Conservation (phyloP, 92 coral and sea anemone species). For the Chrysogorgia sp. region DNA sequence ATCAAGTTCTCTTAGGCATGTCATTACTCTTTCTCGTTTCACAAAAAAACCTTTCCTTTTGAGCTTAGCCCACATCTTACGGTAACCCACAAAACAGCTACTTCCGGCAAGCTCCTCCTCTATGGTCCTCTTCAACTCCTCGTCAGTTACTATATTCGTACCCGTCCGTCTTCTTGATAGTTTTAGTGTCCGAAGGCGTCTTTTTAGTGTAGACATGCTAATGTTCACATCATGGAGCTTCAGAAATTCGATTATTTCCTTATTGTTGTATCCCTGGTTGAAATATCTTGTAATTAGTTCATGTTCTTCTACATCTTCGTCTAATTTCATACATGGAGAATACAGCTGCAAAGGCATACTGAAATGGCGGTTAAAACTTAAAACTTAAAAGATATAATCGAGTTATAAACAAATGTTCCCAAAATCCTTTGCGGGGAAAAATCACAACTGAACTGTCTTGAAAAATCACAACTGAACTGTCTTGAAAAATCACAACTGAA, state of each 20-base stretch:
- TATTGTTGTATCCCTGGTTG: conserved; percentile 46
- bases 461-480: not conserved
- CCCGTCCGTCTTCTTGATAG: conserved; percentile 37
- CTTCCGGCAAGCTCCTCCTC: conserved; percentile 43
- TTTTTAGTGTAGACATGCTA: conserved; percentile 56
- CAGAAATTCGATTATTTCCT: conserved; percentile 56
- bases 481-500: too few species aligned
- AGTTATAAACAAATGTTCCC: too few species aligned
- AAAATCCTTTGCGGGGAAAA: too few species aligned
- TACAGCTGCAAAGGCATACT: conserved; percentile 49
- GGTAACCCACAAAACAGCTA: conserved; percentile 47
- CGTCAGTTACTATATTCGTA: conserved; percentile 34
- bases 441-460: too few species aligned
- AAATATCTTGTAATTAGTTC: conserved; percentile 56
- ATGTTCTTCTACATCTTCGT: conserved; percentile 8
- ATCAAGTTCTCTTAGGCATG: conserved; percentile 39
- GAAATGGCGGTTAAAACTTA: too few species aligned
- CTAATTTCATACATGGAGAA: conserved; percentile 40
- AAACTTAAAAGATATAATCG: too few species aligned
- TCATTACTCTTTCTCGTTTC: conserved; percentile 43
- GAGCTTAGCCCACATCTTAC: conserved; percentile 52
- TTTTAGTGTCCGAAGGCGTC: conserved; percentile 40
- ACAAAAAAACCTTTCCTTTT: conserved; percentile 42
- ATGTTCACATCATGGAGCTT: conserved; percentile 51
- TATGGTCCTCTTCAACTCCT: too few species aligned